phyloP scores from a whole-genome alignment of 2,888 invertebrate species.

The Papilio protenor region DNA sequence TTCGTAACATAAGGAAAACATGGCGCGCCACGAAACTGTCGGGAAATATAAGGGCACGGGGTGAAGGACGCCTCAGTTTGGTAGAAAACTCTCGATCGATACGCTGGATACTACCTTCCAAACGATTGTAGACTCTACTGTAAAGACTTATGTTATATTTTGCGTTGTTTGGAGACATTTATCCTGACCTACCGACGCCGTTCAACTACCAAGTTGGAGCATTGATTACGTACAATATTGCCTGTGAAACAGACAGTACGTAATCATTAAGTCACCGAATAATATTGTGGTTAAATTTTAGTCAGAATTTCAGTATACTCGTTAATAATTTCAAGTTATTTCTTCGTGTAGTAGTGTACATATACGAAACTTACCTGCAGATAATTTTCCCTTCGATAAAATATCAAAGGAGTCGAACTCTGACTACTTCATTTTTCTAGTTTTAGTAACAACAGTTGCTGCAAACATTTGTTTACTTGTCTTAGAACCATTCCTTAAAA shows the following conservation, averaged over 20 bases:
- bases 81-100: constrained; percentile 71
- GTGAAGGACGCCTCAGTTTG: constrained; percentile 74
- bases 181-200: constrained; percentile 45
- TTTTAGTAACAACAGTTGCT: neutral
- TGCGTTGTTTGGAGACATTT: constrained; percentile 58
- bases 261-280: neutral
- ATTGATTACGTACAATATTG: constrained; percentile 6
- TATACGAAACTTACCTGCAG: neutral
- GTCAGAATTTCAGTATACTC: too few species aligned
- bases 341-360: neutral
- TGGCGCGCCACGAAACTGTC: constrained; percentile 57
- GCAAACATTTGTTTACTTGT: neutral
- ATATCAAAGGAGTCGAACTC: neutral
- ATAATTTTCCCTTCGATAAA: neutral
- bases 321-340: too few species aligned
- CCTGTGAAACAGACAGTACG: neutral
- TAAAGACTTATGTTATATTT: constrained; percentile 50
- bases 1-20: constrained; percentile 17
- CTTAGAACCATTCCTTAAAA: neutral
- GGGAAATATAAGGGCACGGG: constrained; percentile 75
- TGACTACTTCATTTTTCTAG: neutral
- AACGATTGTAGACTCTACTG: constrained; percentile 52
- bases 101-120: constrained; percentile 53
- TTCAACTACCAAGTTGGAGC: constrained; percentile 18
- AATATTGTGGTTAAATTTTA: neutral